Conservation (phyloP, 2,113 vertebrate genomes). For the Pituophis catenifer region DNA sequence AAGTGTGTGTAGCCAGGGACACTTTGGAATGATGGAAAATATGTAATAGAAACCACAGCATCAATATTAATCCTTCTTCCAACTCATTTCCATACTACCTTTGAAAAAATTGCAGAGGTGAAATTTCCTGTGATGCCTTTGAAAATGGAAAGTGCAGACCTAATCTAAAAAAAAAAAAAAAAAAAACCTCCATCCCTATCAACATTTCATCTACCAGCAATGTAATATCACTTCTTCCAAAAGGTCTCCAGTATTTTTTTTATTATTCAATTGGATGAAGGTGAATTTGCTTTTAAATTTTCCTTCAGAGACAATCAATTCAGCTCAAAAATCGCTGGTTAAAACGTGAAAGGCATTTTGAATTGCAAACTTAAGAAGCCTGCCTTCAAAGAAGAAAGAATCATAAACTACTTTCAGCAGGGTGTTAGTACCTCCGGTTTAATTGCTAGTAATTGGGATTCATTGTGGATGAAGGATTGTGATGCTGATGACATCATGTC, state of each 20-base stretch:
- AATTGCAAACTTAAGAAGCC: neutral
- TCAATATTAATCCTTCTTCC: neutral
- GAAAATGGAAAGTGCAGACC: neutral
- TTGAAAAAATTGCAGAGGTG: neutral
- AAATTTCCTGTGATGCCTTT: neutral
- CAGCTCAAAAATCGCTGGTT: neutral
- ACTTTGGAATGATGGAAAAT: neutral
- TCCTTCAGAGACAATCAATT: neutral
- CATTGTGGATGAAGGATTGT: slow-evolving; percentile 56
- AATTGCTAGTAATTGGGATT: slow-evolving; percentile 76
- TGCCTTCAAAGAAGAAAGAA: neutral
- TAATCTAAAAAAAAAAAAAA: neutral
- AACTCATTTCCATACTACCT: neutral
- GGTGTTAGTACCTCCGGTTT: neutral
- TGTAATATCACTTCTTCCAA: neutral
- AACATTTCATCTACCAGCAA: neutral
- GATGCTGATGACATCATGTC: slow-evolving; percentile 68
- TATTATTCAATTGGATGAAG: neutral
- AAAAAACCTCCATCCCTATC: neutral
- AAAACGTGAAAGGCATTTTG: neutral
- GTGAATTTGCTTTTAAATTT: neutral
- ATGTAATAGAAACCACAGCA: neutral
- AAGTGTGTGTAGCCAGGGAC: neutral
- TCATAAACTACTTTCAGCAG: neutral
- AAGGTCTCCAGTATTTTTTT: neutral